These are phyloP conservation scores for Pristionchus fissidentatus DNA, from an alignment of 2,888 invertebrate genomes.

Conservation along the genomic window DNA sequence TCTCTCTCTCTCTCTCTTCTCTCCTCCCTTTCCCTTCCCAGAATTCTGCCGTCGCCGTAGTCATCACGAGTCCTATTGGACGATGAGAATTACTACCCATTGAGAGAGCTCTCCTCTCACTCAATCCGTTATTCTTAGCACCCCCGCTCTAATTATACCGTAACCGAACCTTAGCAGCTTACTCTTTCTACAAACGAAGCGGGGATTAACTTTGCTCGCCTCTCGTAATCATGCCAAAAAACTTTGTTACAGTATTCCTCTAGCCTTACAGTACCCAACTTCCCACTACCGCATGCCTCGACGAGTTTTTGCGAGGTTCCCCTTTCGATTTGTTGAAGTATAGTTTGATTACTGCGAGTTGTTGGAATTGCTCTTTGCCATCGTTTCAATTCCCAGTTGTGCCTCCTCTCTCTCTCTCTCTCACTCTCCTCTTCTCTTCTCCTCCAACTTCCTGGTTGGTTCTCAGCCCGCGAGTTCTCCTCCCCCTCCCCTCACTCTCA, in stretches of 20 bases:
- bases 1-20: not conserved
- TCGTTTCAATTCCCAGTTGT: conserved; percentile 32
- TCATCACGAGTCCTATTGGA: not conserved
- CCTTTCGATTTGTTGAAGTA: no score
- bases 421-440: conserved; percentile 24
- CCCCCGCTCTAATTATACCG: not conserved
- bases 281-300: no score
- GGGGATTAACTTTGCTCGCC: not conserved
- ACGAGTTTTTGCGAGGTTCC: no score
- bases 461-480: conserved; percentile 26
- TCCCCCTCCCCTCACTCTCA: not conserved
- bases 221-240: no score
- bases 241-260: not conserved
- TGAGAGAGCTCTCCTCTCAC: no score
- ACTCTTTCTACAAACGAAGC: no score
- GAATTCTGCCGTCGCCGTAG: not conserved
- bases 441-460: conserved; percentile 45
- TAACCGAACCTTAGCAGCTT: not conserved
- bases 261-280: no score
- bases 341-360: no score
- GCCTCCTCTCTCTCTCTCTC: not conserved
- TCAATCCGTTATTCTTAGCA: not conserved
- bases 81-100: not conserved
- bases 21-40: not conserved
- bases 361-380: not conserved